Conservation (phyloP, 2,113 vertebrate species). For the Cepphus grylle region DNA sequence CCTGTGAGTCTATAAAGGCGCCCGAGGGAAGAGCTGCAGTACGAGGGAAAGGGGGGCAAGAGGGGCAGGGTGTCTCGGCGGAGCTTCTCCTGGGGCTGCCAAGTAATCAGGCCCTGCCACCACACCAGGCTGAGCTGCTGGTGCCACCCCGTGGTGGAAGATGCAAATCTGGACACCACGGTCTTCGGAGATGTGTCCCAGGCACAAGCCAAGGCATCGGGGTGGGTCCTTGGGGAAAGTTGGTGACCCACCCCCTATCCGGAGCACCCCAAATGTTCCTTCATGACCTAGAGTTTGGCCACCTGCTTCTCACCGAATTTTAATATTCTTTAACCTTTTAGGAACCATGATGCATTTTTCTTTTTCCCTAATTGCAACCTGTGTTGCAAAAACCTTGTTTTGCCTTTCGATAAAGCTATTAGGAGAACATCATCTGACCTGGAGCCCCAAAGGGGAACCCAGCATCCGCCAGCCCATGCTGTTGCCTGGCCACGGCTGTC, state of each 20-base stretch:
- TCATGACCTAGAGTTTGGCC: neutral
- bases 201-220: neutral
- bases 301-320: neutral
- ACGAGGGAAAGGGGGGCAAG: neutral
- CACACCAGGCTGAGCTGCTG: neutral
- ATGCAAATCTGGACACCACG: neutral
- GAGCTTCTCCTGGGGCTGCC: neutral
- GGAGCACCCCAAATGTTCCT: neutral
- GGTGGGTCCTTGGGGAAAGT: neutral
- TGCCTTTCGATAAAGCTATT: neutral
- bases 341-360: neutral
- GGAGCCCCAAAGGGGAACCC: neutral
- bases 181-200: too few species aligned
- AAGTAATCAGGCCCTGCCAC: fast-evolving
- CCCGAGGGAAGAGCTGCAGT: neutral
- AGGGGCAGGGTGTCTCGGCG: fast-evolving
- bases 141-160: constrained; percentile 7
- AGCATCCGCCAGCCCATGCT: neutral
- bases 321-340: neutral
- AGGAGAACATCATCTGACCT: neutral
- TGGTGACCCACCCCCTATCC: neutral
- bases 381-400: neutral
- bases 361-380: neutral
- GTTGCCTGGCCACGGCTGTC: fast-evolving
- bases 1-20: neutral